Conservation (phyloP, 2,113 vertebrate species). For the Asarcornis scutulata region DNA sequence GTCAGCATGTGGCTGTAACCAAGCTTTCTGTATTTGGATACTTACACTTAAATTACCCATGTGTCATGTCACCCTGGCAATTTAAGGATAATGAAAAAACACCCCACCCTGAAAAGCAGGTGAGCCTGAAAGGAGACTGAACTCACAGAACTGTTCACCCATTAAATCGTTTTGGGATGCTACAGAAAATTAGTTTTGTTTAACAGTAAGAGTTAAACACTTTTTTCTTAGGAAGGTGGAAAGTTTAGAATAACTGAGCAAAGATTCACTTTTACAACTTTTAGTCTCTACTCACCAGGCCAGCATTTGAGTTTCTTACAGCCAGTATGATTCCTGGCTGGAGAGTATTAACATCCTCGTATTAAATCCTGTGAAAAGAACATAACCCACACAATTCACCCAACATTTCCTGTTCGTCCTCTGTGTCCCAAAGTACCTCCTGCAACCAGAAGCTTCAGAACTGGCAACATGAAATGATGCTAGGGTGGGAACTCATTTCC, state of each 20-base stretch:
- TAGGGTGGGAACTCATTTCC: fast-evolving
- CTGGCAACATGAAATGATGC: fast-evolving
- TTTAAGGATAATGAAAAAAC: background rate
- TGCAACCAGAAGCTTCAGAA: fast-evolving
- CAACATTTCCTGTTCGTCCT: background rate
- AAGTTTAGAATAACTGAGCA: background rate
- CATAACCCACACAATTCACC: fast-evolving
- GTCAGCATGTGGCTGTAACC: background rate
- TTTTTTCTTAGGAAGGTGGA: background rate
- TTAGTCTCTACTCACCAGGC: background rate
- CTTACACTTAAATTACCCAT: background rate
- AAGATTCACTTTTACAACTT: background rate
- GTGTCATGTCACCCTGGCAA: fast-evolving
- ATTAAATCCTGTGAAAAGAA: background rate
- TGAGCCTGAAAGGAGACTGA: background rate
- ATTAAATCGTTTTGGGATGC: background rate
- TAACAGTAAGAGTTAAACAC: background rate
- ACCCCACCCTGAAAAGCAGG: background rate
- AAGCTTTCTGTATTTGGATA: background rate
- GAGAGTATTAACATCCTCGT: background rate
- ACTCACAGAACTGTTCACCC: background rate
- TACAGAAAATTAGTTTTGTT: background rate
- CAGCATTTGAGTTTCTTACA: background rate
- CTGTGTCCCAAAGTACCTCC: background rate
- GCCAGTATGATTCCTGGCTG: background rate